Base-by-base conservation (phyloP, 2,797 vertebrate genomes). In the Semotilus atromaculatus region DNA sequence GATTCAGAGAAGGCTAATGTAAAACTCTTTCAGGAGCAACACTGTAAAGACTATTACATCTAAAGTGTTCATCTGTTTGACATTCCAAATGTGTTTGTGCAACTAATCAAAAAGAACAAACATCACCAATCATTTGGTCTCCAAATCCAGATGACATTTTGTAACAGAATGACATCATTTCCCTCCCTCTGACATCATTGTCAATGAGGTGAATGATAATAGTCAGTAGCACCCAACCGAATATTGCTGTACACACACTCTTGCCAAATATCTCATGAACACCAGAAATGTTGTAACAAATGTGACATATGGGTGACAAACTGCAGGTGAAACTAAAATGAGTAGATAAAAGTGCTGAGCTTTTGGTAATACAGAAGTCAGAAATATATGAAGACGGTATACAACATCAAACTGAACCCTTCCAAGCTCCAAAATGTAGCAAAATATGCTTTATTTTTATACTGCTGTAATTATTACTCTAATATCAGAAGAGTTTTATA, bases 211-310 rank as follows among this genome's bases (percentile, higher is more conserved):
- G 87, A 87, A 92, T 90, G 86, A 87, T 85, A 84, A 90, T 45
- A 73, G 90, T 90, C 89, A 93, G 90, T 87, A 89, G 85, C 92
- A 91, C 84, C 18, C 19, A 85, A 85, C 78, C 88, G 93, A 43
- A 90, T 93, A 93, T 92, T 90, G 92, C 89, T 77, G 87, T 74
- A 89, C 90, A 92, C 91, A 92, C 86, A 66, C 7, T 26, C 21
- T 86, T 80, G 93, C 81, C 81, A 93, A 91, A 95, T 95, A 92
- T 89, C 90, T 87, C 92, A 77, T 83, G 73, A 80, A 71, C 79
- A 8, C 90, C 84, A 88, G 14, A 88, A 87, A 94, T 94, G 92
- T 92, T 89, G 86, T 90, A 91, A 93, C 92, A 92, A 79, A 74
- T 53, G 64, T 31, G 13, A 60, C 21, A 43, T 38, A 14, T 78